Evolutionary conservation across 2,888 invertebrate species (phyloP).

Genomic region (Pyralis farinalis): DNA sequence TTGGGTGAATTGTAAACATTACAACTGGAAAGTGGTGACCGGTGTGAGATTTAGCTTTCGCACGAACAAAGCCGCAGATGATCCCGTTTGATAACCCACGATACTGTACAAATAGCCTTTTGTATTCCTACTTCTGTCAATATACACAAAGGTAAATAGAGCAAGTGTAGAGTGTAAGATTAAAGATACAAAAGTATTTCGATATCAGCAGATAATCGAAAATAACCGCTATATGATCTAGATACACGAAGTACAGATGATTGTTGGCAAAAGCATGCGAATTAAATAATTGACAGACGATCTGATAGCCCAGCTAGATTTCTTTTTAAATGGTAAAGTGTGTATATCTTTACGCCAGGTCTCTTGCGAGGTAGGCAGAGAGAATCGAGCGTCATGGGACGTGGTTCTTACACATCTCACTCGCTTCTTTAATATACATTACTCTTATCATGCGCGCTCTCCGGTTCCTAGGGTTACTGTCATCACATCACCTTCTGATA

Average conservation of each 20-base stretch:
- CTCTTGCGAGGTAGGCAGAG: too few species aligned
- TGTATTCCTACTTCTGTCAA: slow-evolving; percentile 27
- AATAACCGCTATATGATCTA: slow-evolving; percentile 4
- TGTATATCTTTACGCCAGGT: too few species aligned
- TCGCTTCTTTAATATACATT: too few species aligned
- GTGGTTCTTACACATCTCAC: too few species aligned
- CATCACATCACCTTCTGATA: too few species aligned
- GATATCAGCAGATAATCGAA: slow-evolving; percentile 3
- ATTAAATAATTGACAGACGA: not conserved
- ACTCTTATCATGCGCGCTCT: too few species aligned
- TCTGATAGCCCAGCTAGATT: too few species aligned
- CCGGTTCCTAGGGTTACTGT: too few species aligned
- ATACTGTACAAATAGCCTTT: slow-evolving; percentile 29
- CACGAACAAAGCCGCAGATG: slow-evolving; percentile 33
- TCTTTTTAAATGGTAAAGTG: too few species aligned
- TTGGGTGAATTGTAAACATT: slow-evolving; percentile 11
- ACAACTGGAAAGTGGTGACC: slow-evolving; percentile 15
- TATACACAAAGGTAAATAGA: slow-evolving; percentile 16
- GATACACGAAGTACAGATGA: slow-evolving; percentile 1
- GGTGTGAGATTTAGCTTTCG: slow-evolving; percentile 39
- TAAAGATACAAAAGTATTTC: slow-evolving; percentile 14
- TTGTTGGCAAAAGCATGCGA: not conserved
- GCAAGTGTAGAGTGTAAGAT: slow-evolving; percentile 17
- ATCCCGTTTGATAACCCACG: slow-evolving; percentile 26
- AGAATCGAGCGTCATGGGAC: too few species aligned